Evolutionary conservation across 2,113 vertebrate species (phyloP).

Genomic region (Cryptotis parvus): DNA sequence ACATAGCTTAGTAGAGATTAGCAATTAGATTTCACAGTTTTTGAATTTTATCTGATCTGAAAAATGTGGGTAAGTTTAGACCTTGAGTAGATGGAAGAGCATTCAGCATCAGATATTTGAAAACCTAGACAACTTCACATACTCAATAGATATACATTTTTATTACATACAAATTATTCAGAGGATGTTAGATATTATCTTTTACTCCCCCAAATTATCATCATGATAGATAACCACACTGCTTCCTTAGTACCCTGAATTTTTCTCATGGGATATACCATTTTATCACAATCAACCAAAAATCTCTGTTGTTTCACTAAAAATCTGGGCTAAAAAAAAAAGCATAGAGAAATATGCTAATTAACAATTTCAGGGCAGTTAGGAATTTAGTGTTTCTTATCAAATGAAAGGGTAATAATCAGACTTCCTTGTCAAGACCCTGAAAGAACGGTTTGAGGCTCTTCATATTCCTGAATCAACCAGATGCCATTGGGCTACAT

Average conservation of each 20-base stretch:
- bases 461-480: too few species aligned
- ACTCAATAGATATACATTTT: not conserved
- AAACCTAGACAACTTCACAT: not conserved
- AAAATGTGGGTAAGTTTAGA: not conserved
- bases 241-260: not conserved
- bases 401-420: not conserved
- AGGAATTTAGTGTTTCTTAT: constrained; percentile 54
- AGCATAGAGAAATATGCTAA: not conserved
- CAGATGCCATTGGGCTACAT: too few species aligned
- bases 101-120: constrained; percentile 7
- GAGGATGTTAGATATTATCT: not conserved
- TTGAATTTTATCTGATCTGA: constrained; percentile 15
- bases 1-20: not conserved
- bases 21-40: not conserved
- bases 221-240: not conserved
- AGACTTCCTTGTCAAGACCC: too few species aligned
- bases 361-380: constrained; percentile 6
- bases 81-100: not conserved
- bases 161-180: not conserved
- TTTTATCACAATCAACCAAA: constrained; percentile 16
- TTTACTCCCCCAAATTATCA: not conserved
- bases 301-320: not conserved
- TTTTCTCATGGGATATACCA: not conserved
- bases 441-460: too few species aligned
- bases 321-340: not conserved